Base-by-base conservation (phyloP, 2,797 vertebrate genomes). In the Triplophysa bombifrons region DNA sequence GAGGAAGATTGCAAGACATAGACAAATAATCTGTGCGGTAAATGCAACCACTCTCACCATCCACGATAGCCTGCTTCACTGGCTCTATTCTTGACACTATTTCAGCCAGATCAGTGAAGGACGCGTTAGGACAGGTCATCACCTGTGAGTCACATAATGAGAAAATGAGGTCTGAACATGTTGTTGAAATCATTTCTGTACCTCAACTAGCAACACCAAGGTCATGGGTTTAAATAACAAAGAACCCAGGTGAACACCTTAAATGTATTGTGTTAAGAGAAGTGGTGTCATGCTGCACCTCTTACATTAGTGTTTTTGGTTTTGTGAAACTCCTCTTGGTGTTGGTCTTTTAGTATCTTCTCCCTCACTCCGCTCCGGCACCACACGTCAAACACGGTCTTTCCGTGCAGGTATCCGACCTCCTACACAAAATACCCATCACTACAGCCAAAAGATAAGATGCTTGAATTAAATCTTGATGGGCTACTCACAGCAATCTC, bases 71-170 rank as follows among this genome's bases (percentile, higher is more conserved):
- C 0, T 88, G 91, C 77, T 96, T 96, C 71, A 94, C 93, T 0
- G 96, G 96, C 86, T 99, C 96, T 0, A 98, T 98, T 72, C 96
- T 91, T 0, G 97, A 96, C 85, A 98, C 96, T 0, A 98, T 98
- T 90, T 98, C 96, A 0, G 96, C 97, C 83, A 99, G 93, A 88
- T 98, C 97, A 0, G 96, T 98, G 88, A 98, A 99, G 53, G 95
- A 98, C 53, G 96, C 94, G 0, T 91, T 98, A 17, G 97, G 96
- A 88, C 95, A 98, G 20, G 94, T 95, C 88, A 95, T 88, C 12
- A 93, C 90, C 96, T 99, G 92, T 25, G 87, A 80, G 27, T 87
- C 27, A 88, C 14, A 77, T 11, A 61, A 53, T 10, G n/a, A 5
- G 22, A 38, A n/a, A 58, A 51, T 9, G 2, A 27, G 38, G 25